Evolutionary conservation across 1,140 invertebrate genomes (phyloP), one percentile per base, ranked within the genome.

Genomic region (Micrasema longulum): DNA sequence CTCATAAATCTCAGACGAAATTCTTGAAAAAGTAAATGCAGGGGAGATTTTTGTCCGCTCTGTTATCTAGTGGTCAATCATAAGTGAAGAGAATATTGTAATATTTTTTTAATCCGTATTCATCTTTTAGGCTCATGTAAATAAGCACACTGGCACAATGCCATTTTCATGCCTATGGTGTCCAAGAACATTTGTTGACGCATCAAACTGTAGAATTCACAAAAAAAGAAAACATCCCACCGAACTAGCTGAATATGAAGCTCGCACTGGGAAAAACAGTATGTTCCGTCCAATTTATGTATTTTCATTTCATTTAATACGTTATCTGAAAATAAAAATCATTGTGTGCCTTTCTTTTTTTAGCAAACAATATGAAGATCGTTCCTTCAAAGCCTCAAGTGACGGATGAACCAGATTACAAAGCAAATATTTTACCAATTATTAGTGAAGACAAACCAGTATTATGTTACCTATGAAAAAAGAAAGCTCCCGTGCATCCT

Each of bases 161-260:
- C 70, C 74, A 2, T 72, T 52, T 67, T 38, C 57, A 12, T 75
- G 74, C 62, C 67, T 35, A 18, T 75, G 74, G 74, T 75, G 74
- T 52, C 45, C 67, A 12, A 69, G 43, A 48, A 70, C 48, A 14
- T 75, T 75, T 62, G 62, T 67, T 2, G 74, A 72, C 26, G 71
- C 68, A 43, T 64, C 70, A n/a, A 75, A 75, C 45, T 70, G 70
- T 63, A 45, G 70, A n/a, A 72, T 72, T 31, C 74, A 75, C 50
- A 72, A 75, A 45, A 65, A 38, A 69, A 65, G 70, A 52, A 72
- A 72, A 57, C 74, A 75, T 63, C 74, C 70, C 0, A 47, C 16
- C 12, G 74, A 75, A 70, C 47, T 75, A 11, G 74, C 70, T 3
- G 70, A 72, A 22, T 70, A 72, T 62, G 74, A 75, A 69, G 74